Percentiles rank a stretch among this genome's conserved stretches.
Evolutionary conservation across 2,113 vertebrate genomes (phyloP).

Genomic region (Hiodon tergisus): DNA sequence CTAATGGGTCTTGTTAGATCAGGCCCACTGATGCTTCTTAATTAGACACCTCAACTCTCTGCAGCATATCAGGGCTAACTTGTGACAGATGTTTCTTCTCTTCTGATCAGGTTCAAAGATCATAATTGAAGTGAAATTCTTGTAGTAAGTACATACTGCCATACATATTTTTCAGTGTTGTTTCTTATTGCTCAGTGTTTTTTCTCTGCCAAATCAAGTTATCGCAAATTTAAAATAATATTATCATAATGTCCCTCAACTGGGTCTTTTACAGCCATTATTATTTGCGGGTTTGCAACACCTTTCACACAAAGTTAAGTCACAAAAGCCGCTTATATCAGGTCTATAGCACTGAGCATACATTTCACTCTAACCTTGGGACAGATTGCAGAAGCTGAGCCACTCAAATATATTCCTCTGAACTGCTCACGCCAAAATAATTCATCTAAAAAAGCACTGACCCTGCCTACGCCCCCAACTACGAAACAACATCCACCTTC

Average conservation of each 20-base stretch:
- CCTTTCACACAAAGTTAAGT: neutral
- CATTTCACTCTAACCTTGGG: neutral
- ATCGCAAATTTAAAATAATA: neutral
- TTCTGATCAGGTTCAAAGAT: neutral
- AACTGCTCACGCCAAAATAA: neutral
- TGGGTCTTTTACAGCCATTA: neutral
- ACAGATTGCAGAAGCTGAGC: neutral
- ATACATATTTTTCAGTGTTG: neutral
- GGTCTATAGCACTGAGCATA: neutral
- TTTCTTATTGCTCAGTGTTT: neutral
- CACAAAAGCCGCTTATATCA: neutral
- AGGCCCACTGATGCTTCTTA: neutral
- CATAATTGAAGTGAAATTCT: neutral
- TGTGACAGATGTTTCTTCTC: neutral
- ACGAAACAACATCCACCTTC: neutral
- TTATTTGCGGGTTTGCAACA: neutral
- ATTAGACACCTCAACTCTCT: neutral
- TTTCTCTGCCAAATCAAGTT: neutral
- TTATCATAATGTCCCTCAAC: neutral
- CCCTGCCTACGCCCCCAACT: neutral
- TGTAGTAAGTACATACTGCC: neutral
- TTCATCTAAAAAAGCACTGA: neutral
- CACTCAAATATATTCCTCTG: neutral
- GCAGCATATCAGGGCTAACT: neutral
- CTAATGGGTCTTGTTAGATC: conserved; percentile 8